Percentiles rank a stretch among this genome's conserved stretches.
phyloP scores from a whole-genome alignment of 1,140 invertebrate species.

The Cotesia vestalis region DNA sequence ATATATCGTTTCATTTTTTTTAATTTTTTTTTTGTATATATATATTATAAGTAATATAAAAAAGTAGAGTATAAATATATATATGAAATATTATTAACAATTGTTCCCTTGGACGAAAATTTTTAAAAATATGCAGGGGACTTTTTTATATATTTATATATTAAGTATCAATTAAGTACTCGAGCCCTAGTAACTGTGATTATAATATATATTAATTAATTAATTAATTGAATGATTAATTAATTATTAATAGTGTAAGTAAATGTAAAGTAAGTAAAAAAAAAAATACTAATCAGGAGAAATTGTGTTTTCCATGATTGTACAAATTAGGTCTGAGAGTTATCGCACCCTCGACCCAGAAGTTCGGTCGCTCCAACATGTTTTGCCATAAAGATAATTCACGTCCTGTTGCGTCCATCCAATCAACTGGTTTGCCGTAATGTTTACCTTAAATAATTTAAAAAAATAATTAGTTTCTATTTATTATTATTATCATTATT shows the following conservation, averaged over 20 bases:
- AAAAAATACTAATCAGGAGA: constrained; percentile 39
- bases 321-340: constrained; percentile 83
- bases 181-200: background rate
- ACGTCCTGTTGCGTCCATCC: constrained; percentile 94
- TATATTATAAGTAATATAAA: background rate
- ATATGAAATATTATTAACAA: background rate
- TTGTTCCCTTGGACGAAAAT: too few relatives aligned
- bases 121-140: too few relatives aligned
- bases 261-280: background rate
- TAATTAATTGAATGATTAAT: background rate
- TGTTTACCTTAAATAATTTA: constrained; percentile 76
- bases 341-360: constrained; percentile 94
- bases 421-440: constrained; percentile 85
- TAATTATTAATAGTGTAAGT: background rate
- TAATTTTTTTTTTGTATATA: too few relatives aligned
- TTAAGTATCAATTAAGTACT: constrained; percentile 3
- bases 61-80: constrained; percentile 8
- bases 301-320: constrained; percentile 63
- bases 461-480: background rate
- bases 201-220: background rate
- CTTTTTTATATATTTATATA: constrained; percentile 1
- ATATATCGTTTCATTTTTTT: constrained; percentile 27
- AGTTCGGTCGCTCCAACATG: constrained; percentile 92
- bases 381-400: constrained; percentile 91
- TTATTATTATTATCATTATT: too few relatives aligned